Percentiles rank a stretch among this genome's conserved stretches.
Evolutionary conservation across 1,140 invertebrate genomes (phyloP).

Genomic region (Euura lappo): DNA sequence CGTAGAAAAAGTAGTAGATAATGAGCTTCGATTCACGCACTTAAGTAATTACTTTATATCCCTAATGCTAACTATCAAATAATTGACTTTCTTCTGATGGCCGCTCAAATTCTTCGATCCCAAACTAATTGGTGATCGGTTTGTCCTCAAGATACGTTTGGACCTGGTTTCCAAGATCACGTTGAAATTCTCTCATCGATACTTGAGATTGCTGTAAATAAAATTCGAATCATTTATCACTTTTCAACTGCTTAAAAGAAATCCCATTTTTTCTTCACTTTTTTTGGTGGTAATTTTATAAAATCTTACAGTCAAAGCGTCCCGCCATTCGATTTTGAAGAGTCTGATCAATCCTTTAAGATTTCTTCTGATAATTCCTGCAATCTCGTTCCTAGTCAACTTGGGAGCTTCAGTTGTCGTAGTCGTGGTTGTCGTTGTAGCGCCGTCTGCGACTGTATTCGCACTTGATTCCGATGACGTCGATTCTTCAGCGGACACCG

Average conservation of each 20-base stretch:
- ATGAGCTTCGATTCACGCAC: background rate
- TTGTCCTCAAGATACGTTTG: conserved; percentile 50
- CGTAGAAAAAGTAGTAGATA: too few species aligned
- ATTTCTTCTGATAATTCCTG: conserved; percentile 55
- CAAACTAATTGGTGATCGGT: conserved; percentile 43
- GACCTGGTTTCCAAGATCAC: conserved; percentile 48
- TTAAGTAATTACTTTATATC: background rate
- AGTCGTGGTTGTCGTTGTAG: conserved; percentile 29
- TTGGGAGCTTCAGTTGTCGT: conserved; percentile 46
- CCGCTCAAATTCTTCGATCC: background rate
- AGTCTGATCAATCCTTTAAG: conserved; percentile 55
- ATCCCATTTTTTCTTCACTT: too few species aligned
- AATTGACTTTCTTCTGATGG: background rate
- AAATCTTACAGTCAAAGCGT: conserved; percentile 57
- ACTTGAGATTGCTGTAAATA: conserved; percentile 50
- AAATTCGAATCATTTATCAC: background rate
- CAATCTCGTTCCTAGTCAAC: conserved; percentile 46
- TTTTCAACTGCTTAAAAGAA: too few species aligned
- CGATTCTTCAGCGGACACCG: background rate
- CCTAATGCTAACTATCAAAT: background rate
- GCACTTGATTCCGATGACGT: background rate
- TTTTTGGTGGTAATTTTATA: too few species aligned
- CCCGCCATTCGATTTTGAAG: conserved; percentile 61
- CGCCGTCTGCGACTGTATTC: conserved; percentile 13
- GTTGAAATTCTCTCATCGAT: conserved; percentile 45